A percentile compares a stretch with the other conserved stretches of the same genome.
phyloP scores from a whole-genome alignment of 1,140 invertebrate genomes.

The Bombus pascuorum region DNA sequence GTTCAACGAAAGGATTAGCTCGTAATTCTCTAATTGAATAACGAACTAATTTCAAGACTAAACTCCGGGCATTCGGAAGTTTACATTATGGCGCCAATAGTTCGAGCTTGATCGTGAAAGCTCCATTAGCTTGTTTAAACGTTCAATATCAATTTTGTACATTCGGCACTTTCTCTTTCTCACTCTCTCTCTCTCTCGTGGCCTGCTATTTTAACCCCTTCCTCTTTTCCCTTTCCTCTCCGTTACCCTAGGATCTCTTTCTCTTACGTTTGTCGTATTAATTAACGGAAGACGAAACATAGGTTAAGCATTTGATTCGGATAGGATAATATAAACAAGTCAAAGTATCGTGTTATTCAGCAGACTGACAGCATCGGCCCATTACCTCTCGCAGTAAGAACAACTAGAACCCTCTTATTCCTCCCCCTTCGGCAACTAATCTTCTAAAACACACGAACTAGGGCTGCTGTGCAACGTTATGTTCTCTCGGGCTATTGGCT shows the following conservation, averaged over 20 bases:
- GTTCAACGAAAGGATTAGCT: background rate
- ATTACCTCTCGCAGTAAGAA: conserved; percentile 70
- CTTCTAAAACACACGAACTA: conserved; percentile 69
- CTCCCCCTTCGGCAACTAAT: conserved; percentile 69
- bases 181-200: background rate
- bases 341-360: conserved; percentile 73
- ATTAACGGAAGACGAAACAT: conserved; percentile 65
- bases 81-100: conserved; percentile 47
- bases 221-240: conserved; percentile 26
- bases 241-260: conserved; percentile 26
- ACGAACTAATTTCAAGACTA: background rate
- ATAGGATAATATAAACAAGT: conserved; percentile 70
- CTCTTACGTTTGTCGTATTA: conserved; percentile 58
- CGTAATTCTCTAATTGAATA: background rate
- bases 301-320: conserved; percentile 41
- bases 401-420: conserved; percentile 59
- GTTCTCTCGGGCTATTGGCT: conserved; percentile 34
- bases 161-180: background rate
- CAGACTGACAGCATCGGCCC: conserved; percentile 69
- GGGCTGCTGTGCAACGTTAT: conserved; percentile 25
- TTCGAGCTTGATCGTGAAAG: conserved; percentile 51
- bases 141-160: conserved; percentile 30
- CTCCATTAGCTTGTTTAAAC: conserved; percentile 59
- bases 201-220: conserved; percentile 5
- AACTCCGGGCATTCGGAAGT: background rate